These are phyloP conservation scores for Chaenocephalus aceratus DNA, from an alignment of 2,113 vertebrate species.

Conservation along the genomic window DNA sequence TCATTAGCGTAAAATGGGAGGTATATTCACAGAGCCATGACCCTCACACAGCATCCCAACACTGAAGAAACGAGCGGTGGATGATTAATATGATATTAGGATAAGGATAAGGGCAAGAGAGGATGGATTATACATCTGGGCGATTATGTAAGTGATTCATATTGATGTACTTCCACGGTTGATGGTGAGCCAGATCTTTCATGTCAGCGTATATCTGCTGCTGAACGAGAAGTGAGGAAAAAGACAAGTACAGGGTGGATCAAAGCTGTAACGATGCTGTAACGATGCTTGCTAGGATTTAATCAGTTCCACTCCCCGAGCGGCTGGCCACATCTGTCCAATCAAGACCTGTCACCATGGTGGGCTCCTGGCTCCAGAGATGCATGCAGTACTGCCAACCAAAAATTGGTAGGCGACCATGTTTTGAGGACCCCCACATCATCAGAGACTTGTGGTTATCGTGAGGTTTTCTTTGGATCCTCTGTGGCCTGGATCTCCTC, in stretches of 20 bases:
- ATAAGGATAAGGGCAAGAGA: constrained; percentile 30
- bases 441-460: constrained; percentile 59
- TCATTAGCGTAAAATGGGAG: constrained; percentile 75
- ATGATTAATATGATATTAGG: constrained; percentile 10
- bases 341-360: constrained; percentile 39
- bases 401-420: constrained; percentile 43
- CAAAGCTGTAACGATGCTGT: constrained; percentile 56
- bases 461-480: constrained; percentile 54
- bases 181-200: constrained; percentile 37
- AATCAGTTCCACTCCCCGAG: constrained; percentile 52
- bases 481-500: constrained; percentile 14
- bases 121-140: constrained; percentile 29
- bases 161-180: constrained; percentile 23
- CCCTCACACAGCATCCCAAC: constrained; percentile 57
- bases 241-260: constrained; percentile 43
- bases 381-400: constrained; percentile 33
- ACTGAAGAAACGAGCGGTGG: constrained; percentile 13
- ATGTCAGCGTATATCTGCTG: constrained; percentile 30
- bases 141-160: constrained; percentile 37
- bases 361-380: constrained; percentile 52
- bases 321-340: constrained; percentile 61
- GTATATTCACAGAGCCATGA: constrained; percentile 67
- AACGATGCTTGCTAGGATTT: constrained; percentile 52
- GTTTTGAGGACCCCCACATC: constrained; percentile 75
- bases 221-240: constrained; percentile 9